phyloP scores from a whole-genome alignment of 2,888 invertebrate species.

The Hyles lineata region DNA sequence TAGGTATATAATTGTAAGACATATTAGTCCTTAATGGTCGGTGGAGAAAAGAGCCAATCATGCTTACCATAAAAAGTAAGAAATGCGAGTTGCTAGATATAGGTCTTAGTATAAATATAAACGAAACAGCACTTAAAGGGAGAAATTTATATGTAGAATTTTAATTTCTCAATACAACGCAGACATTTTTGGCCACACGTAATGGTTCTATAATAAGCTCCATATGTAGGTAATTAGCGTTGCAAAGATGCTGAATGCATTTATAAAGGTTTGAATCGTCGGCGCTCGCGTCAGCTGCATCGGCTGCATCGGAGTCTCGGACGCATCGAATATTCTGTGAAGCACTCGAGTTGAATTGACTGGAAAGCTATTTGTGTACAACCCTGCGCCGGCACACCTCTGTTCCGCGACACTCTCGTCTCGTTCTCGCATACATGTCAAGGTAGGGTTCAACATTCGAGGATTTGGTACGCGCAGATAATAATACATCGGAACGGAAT shows the following conservation, averaged over 20 bases:
- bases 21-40: too few relatives aligned
- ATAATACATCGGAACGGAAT: conserved; percentile 71
- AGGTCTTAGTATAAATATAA: too few relatives aligned
- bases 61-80: too few relatives aligned
- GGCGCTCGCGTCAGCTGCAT: conserved; percentile 25
- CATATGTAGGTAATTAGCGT: not conserved
- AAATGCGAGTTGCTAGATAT: too few relatives aligned
- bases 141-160: not conserved
- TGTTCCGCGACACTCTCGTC: conserved; percentile 70
- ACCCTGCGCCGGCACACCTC: conserved; percentile 74
- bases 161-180: not conserved
- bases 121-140: too few relatives aligned
- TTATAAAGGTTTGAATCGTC: conserved; percentile 24
- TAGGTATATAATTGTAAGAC: too few relatives aligned
- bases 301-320: conserved; percentile 46
- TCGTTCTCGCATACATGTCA: conserved; percentile 81
- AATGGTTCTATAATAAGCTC: not conserved
- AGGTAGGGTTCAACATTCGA: conserved; percentile 84
- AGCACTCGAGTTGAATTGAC: conserved; percentile 71
- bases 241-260: not conserved
- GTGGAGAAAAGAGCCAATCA: too few relatives aligned
- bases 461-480: conserved; percentile 74
- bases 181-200: not conserved
- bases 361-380: conserved; percentile 81
- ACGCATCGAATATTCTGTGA: conserved; percentile 67